Evolutionary conservation across 2,888 invertebrate species (phyloP), one percentile per base, ranked within the genome.

Genomic region (Pyralis farinalis): DNA sequence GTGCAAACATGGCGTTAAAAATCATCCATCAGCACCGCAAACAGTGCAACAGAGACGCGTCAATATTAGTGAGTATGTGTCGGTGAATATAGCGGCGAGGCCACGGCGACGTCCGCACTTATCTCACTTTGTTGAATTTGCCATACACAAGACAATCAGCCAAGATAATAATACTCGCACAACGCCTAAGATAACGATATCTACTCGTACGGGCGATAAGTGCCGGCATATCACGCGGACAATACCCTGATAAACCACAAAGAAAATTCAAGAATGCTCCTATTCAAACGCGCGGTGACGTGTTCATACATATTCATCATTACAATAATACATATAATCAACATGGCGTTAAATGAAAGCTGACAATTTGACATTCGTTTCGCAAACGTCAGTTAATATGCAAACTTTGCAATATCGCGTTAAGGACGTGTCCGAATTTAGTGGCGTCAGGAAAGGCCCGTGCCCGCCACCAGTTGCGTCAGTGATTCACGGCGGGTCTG

Each of bases 21-120:
- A 69, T 62, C 73, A 73, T 81, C 76, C 78, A 83, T 81, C 80
- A 74, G 71, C 62, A 57, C 60, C 53, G 72, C 78, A 81, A 80
- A 83, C 81, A 78, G 56, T 71, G 68, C 71, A 67, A 72, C 64
- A 55, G 67, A 71, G 67, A 69, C 57, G 55, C 61, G 76, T 77
- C 76, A 78, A 79, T 79, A 76, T 77, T 72, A 53, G 66, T 37
- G 71, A 51, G 65, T 37, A n/a, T n/a, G n/a, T n/a, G n/a, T n/a
- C n/a, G n/a, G n/a, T n/a, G n/a, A n/a, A n/a, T n/a, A n/a, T 31
- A 30, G 33, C 29, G 16, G 28, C 40, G 42, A 45, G 46, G 51
- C 53, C 49, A 45, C 39, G 46, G 46, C 40, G 40, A 44, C 40
- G 46, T 46, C 40, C 40, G 20, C 25, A 44, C 27, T 37, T 43